Evolutionary conservation across 2,797 vertebrate species (phyloP).

Genomic region (Orientallactaga sibirica): DNA sequence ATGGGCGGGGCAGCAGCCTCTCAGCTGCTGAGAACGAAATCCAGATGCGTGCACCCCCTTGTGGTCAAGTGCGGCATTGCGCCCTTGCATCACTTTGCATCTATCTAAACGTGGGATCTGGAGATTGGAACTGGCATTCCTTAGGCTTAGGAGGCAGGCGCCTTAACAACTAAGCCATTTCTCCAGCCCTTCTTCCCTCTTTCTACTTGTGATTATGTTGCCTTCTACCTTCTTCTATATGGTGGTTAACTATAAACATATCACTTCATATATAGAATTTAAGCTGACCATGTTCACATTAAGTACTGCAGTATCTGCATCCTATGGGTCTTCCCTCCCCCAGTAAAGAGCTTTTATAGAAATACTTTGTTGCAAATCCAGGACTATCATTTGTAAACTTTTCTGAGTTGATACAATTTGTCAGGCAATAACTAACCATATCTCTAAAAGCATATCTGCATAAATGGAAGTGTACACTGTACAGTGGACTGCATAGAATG

Average conservation of each 20-base stretch:
- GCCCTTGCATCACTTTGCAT: no score
- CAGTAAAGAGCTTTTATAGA: background rate
- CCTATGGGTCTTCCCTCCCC: background rate
- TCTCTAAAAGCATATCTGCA: background rate
- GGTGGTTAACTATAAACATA: background rate
- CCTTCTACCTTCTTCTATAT: constrained; percentile 21
- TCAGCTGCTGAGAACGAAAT: no score
- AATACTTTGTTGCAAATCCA: background rate
- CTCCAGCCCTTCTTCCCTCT: no score
- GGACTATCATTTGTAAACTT: background rate
- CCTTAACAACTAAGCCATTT: no score
- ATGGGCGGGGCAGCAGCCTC: no score
- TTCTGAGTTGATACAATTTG: background rate
- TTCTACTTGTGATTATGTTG: background rate
- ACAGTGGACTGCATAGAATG: background rate
- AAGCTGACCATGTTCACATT: background rate
- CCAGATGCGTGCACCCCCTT: no score
- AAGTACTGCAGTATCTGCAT: background rate
- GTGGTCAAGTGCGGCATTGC: no score
- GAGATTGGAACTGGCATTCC: no score
- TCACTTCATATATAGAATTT: background rate
- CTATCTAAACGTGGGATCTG: no score
- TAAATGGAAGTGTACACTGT: background rate
- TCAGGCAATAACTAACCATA: no score
- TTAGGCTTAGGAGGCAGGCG: no score